These are phyloP conservation scores for Onthophagus sagittarius DNA, from an alignment of 2,888 invertebrate species.

Conservation along the genomic window DNA sequence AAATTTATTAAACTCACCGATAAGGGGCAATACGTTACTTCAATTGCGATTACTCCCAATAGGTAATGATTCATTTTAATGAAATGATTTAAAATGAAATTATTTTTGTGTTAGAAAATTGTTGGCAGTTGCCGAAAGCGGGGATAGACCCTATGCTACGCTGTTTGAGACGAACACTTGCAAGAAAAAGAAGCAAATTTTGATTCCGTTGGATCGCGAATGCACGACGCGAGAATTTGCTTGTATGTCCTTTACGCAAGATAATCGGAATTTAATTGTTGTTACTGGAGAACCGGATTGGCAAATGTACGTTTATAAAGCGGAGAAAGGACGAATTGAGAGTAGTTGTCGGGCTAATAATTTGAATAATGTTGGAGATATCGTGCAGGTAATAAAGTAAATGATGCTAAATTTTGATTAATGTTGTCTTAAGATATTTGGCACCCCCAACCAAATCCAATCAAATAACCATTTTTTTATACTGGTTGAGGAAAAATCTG, in stretches of 20 bases:
- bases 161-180: constrained; percentile 69
- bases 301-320: constrained; percentile 74
- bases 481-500: too few species aligned
- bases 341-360: constrained; percentile 70
- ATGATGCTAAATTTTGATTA: too few species aligned
- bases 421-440: too few species aligned
- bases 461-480: too few species aligned
- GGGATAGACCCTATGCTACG: constrained; percentile 62
- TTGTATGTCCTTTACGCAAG: constrained; percentile 73
- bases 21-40: constrained; percentile 61
- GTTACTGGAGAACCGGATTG: constrained; percentile 82
- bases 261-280: constrained; percentile 75
- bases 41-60: constrained; percentile 62
- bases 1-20: constrained; percentile 67
- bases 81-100: background rate
- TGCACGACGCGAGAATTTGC: constrained; percentile 61
- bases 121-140: constrained; percentile 61
- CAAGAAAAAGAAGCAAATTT: constrained; percentile 66
- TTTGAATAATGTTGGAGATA: constrained; percentile 63
- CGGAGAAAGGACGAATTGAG: constrained; percentile 78
- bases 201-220: constrained; percentile 44
- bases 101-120: constrained; percentile 54
- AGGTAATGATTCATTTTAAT: constrained; percentile 48
- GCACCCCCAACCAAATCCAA: too few species aligned
- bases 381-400: constrained; percentile 53